Base-by-base conservation (phyloP, 2,113 vertebrate species). In the Polyodon spathula region DNA sequence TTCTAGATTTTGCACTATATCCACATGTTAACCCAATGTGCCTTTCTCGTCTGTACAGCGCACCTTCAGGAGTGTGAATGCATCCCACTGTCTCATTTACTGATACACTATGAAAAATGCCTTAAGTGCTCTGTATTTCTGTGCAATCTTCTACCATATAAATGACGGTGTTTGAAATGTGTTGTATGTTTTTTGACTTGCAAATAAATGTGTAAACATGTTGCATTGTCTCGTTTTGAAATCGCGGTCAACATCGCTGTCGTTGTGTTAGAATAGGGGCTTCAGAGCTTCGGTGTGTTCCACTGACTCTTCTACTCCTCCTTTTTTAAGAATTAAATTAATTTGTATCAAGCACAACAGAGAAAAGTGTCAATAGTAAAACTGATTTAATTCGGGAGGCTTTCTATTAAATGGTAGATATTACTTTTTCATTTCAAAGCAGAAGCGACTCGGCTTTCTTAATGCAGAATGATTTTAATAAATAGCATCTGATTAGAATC, bases 171-270 rank as follows among this genome's bases (percentile, higher is more conserved):
- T 27, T 12, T 27, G n/a, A 27, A 3, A 27, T 59, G 27, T 57
- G 81, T 83, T 81, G 7, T 85, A 82, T 76, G 52, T 83, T 84
- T n/a, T n/a, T n/a, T n/a, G n/a, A n/a, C n/a, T 81, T 73, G 67
- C 71, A 63, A 80, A 80, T 73, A 54, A 80, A 42, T 59, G 0
- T 27, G 65, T 39, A 76, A 50, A 4, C n/a, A n/a, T n/a, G n/a
- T n/a, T n/a, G n/a, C 11, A 8, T 4, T 14, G 11, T 14, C 11
- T 10, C 6, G 39, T 65, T 11, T 15, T 10, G 12, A 38, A 27
- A 27, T 11, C 8, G 44, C 58, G 50, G 40, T 39, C 52, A 12
- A 40, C 16, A 58, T 37, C 27, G 37, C 1, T 10, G 37, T 40
- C 46, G 48, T 4, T 43, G n/a, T 53, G 14, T 38, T 39, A 64